Conservation (phyloP, 2,888 invertebrate species). For the Malthinus flaveolus region DNA sequence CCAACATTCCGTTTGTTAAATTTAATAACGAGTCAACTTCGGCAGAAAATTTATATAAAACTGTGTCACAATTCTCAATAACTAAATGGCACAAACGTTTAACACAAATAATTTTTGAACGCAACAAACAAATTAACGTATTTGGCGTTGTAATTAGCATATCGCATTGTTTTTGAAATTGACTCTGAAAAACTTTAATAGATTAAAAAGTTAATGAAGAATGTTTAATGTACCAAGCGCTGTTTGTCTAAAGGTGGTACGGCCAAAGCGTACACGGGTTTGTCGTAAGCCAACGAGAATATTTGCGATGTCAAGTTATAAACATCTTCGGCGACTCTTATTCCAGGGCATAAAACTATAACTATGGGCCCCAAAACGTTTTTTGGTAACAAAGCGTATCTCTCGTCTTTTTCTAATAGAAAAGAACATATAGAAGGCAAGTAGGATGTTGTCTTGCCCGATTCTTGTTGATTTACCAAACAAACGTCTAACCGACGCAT, state of each 20-base stretch:
- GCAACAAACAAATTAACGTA: slow-evolving; percentile 57
- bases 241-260: slow-evolving; percentile 50
- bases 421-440: slow-evolving; percentile 68
- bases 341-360: slow-evolving; percentile 68
- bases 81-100: slow-evolving; percentile 67
- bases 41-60: slow-evolving; percentile 59
- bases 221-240: slow-evolving; percentile 35
- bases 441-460: slow-evolving; percentile 75
- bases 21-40: slow-evolving; percentile 55
- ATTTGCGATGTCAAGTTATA: slow-evolving; percentile 54
- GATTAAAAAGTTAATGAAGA: slow-evolving; percentile 22
- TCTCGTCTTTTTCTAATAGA: slow-evolving; percentile 57
- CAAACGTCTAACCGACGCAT: slow-evolving; percentile 67
- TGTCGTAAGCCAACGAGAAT: slow-evolving; percentile 49
- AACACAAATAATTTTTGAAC: slow-evolving; percentile 60
- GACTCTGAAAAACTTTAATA: slow-evolving; percentile 14
- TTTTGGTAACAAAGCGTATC: slow-evolving; percentile 45
- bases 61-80: slow-evolving; percentile 70
- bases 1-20: slow-evolving; percentile 56
- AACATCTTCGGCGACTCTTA: slow-evolving; percentile 59
- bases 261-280: slow-evolving; percentile 52
- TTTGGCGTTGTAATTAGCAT: slow-evolving; percentile 72
- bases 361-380: slow-evolving; percentile 62
- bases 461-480: slow-evolving; percentile 61
- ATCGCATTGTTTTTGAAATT: slow-evolving; percentile 49